Percentiles rank a stretch among this genome's conserved stretches.
Evolutionary conservation across 2,888 invertebrate species (phyloP).

Genomic region (Zhengitettix transpicula): DNA sequence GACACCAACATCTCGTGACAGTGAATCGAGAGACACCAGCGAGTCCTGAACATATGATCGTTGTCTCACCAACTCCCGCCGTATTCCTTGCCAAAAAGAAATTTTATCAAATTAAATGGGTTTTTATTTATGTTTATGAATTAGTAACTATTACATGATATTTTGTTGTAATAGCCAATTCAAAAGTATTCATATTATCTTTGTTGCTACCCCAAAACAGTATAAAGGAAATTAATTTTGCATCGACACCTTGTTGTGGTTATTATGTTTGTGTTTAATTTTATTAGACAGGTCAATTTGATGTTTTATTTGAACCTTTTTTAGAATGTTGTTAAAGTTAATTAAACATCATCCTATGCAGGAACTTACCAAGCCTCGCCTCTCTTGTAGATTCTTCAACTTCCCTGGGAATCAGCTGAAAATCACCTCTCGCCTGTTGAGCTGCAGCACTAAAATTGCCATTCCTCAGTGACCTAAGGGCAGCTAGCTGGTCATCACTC

Average conservation of each 20-base stretch:
- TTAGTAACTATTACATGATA: too few species aligned
- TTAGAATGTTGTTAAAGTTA: not conserved
- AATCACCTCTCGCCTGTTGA: conserved; percentile 38
- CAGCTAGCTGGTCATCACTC: conserved; percentile 7
- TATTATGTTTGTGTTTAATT: too few species aligned
- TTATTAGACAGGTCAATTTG: too few species aligned
- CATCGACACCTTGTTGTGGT: too few species aligned
- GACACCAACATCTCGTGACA: conserved; percentile 36
- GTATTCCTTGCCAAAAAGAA: conserved; percentile 30
- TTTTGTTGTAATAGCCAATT: too few species aligned
- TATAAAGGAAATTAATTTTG: too few species aligned
- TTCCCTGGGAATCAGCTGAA: conserved; percentile 39
- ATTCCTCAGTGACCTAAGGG: conserved; percentile 8
- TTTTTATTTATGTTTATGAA: too few species aligned
- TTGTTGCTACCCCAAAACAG: too few species aligned
- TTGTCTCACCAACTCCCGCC: conserved; percentile 37
- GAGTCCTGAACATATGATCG: conserved; percentile 38
- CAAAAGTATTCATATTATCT: too few species aligned
- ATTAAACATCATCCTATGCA: not conserved
- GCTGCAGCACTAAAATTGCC: conserved; percentile 37
- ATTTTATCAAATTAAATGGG: too few species aligned
- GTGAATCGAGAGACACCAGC: conserved; percentile 38
- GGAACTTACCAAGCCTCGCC: conserved; percentile 39
- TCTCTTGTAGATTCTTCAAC: conserved; percentile 38
- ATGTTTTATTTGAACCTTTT: too few species aligned